phyloP scores from a whole-genome alignment of 2,888 invertebrate genomes.

The Dendrolimus houi region DNA sequence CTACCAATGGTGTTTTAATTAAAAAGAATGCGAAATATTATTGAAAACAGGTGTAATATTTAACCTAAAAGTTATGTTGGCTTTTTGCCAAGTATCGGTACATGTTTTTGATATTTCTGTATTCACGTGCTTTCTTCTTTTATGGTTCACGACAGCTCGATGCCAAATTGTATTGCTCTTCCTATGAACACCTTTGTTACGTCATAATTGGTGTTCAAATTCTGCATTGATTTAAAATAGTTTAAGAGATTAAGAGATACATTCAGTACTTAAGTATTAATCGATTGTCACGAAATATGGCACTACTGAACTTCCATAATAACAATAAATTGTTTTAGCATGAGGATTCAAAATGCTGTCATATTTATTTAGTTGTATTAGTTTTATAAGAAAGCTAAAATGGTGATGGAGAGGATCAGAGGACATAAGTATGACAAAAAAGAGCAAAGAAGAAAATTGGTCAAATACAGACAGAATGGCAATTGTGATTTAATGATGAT shows the following conservation, averaged over 20 bases:
- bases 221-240: no score
- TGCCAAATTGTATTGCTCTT: slow-evolving; percentile 15
- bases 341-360: slow-evolving; percentile 1
- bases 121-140: slow-evolving; percentile 57
- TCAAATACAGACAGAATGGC: no score
- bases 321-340: neutral
- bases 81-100: slow-evolving; percentile 40
- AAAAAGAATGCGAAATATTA: slow-evolving; percentile 4
- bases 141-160: slow-evolving; percentile 43
- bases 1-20: neutral
- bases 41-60: slow-evolving; percentile 25
- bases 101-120: slow-evolving; percentile 70
- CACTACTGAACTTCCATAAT: no score
- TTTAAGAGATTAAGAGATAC: no score
- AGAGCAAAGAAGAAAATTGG: no score
- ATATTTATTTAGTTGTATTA: neutral
- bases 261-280: no score
- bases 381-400: no score
- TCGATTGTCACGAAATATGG: no score
- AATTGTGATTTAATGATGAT: no score
- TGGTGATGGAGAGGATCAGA: no score
- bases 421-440: no score
- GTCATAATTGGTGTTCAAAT: neutral
- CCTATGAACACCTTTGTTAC: slow-evolving; percentile 12
- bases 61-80: slow-evolving; percentile 59